Evolutionary conservation across 2,888 invertebrate genomes (phyloP), one percentile per base, ranked within the genome.

Genomic region (Epirrhoe tristata): DNA sequence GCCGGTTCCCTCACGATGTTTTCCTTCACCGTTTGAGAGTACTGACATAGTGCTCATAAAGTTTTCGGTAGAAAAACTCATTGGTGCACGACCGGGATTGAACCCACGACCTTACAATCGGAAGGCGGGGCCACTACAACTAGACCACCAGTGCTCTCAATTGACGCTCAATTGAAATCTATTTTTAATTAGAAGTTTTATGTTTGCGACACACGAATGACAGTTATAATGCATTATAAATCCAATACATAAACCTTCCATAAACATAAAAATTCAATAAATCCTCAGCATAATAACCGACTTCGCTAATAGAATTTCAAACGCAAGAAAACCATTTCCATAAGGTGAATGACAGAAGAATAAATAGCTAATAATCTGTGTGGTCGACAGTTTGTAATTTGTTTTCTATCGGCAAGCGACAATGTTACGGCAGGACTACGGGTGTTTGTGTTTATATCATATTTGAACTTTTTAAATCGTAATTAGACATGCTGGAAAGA

Each of bases 331-430:
- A 77, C 86, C 79, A 88, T 92, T 90, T 87, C 85, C 88, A 88
- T 87, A 84, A 85, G 80, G 66, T 69, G 79, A 80, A 87, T 92
- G 93, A 89, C 91, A 89, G 84, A 87, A 83, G 89, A 91, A 91
- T 91, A 91, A 86, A 87, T 84, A 86, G 85, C 84, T 84, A 76
- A 82, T 82, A 86, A 88, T 88, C 88, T 86, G 81, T 67, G 76
- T 73, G 74, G 77, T 77, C 74, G 89, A 89, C 89, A 90, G 86
- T 88, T 93, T 89, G 90, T 93, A 92, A 93, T 93, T 93, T 91
- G 91, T 91, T 92, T 88, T 85, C 85, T 87, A 86, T 85, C 83
- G 84, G 68, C 81, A 82, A 87, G 88, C 85, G 90, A 87, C 92
- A 43, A 10, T 10, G 10, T 43, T 12, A 12, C 12, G 12, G 4